Evolutionary conservation across 2,113 vertebrate genomes (phyloP).

Genomic region (Corapipo altera): DNA sequence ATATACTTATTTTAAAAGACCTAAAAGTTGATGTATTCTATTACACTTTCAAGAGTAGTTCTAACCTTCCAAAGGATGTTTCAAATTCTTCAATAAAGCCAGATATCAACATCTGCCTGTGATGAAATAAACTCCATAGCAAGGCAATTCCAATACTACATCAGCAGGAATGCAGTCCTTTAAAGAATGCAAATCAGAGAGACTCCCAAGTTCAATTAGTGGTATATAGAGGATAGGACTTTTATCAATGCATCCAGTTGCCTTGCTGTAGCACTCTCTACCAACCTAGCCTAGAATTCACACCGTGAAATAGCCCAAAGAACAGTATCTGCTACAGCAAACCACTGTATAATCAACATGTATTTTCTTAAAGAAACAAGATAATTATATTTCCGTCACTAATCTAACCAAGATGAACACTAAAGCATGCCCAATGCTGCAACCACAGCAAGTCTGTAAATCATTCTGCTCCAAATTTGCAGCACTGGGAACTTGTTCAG

Average conservation of each 20-base stretch:
- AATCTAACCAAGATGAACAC: not conserved
- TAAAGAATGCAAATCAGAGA: not conserved
- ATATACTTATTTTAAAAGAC: not conserved
- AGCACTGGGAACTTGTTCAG: not conserved
- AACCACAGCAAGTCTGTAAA: not conserved
- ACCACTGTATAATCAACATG: not conserved
- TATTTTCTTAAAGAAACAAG: not conserved
- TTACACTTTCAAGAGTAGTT: not conserved
- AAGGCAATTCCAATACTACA: not conserved
- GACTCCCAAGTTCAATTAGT: not conserved
- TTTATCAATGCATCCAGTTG: not conserved
- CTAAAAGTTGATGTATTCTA: not conserved
- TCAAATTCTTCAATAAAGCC: not conserved
- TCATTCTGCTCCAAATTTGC: not conserved
- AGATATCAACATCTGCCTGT: not conserved
- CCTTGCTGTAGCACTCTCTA: not conserved
- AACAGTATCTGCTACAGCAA: not conserved
- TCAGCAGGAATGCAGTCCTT: not conserved
- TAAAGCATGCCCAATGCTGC: not conserved
- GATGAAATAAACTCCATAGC: not conserved
- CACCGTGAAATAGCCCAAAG: not conserved
- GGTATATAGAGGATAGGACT: not conserved
- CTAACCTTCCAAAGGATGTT: constrained; percentile 37
- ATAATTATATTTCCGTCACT: not conserved
- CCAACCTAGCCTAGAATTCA: not conserved